phyloP scores from a whole-genome alignment of 2,113 vertebrate species.

The Cyanocitta stelleri region DNA sequence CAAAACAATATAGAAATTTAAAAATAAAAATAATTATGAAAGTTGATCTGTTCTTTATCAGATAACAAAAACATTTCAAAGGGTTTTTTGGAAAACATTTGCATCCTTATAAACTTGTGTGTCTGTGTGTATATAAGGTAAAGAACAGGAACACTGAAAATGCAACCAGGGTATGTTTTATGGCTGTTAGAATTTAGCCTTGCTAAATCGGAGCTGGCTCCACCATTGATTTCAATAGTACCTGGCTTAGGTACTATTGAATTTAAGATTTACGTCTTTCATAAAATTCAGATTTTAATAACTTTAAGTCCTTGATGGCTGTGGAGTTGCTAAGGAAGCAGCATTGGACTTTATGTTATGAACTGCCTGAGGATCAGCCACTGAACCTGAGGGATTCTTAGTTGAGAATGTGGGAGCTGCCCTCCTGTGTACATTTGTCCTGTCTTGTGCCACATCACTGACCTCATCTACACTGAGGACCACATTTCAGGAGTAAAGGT shows the following conservation, averaged over 20 bases:
- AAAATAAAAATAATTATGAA: background rate
- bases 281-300: slow-evolving; percentile 38
- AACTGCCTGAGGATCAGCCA: background rate
- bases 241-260: slow-evolving; percentile 10
- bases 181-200: background rate
- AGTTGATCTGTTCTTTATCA: background rate
- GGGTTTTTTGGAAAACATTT: background rate
- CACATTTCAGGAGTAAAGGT: background rate
- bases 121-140: background rate
- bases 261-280: slow-evolving; percentile 34
- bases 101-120: background rate
- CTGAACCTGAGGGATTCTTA: background rate
- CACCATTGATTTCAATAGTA: background rate
- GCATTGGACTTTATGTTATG: background rate
- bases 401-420: rapidly evolving
- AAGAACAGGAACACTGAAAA: background rate
- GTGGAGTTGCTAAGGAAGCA: background rate
- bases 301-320: background rate
- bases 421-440: background rate
- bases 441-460: background rate
- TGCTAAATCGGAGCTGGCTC: background rate
- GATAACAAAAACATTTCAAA: background rate
- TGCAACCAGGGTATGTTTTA: background rate
- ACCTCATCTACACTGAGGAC: background rate
- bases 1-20: background rate